Conservation (phyloP, 2,113 vertebrate species). For the Sander vitreus region DNA sequence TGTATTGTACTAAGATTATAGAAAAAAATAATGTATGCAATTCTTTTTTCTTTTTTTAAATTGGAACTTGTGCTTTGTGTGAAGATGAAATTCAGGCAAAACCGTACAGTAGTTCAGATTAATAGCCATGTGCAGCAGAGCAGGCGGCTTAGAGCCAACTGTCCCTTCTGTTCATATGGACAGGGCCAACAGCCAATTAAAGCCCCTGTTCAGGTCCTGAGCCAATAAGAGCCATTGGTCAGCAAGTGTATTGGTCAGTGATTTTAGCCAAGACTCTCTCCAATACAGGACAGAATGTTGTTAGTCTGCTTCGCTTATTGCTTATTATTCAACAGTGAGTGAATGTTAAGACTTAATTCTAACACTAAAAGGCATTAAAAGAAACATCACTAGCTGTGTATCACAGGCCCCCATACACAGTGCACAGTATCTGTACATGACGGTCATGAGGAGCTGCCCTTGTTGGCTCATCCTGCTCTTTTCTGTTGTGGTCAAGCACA, state of each 20-base stretch:
- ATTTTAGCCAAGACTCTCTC: slow-evolving; percentile 8
- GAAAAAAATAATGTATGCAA: background rate
- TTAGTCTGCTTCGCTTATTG: background rate
- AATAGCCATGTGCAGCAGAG: slow-evolving; percentile 75
- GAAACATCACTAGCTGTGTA: background rate
- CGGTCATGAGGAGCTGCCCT: slow-evolving; percentile 32
- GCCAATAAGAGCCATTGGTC: slow-evolving; percentile 75
- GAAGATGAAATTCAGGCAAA: slow-evolving; percentile 56
- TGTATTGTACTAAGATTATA: background rate
- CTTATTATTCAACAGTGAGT: slow-evolving; percentile 4
- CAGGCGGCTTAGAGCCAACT: slow-evolving; percentile 72
- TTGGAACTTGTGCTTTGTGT: slow-evolving; percentile 17
- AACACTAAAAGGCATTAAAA: background rate
- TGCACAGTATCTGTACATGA: slow-evolving; percentile 15
- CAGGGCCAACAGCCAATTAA: slow-evolving; percentile 76
- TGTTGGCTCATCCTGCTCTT: slow-evolving; percentile 37
- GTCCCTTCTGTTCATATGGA: slow-evolving; percentile 71
- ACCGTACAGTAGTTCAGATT: slow-evolving; percentile 60
- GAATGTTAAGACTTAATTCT: background rate
- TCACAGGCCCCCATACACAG: background rate
- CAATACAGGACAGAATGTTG: background rate
- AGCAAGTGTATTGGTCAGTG: slow-evolving; percentile 38
- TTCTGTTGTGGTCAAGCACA: slow-evolving; percentile 50
- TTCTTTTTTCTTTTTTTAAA: background rate
- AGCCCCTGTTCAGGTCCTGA: slow-evolving; percentile 63